Conservation (phyloP, 92 coral and sea anemone species). For the Virgularia gustaviana region DNA sequence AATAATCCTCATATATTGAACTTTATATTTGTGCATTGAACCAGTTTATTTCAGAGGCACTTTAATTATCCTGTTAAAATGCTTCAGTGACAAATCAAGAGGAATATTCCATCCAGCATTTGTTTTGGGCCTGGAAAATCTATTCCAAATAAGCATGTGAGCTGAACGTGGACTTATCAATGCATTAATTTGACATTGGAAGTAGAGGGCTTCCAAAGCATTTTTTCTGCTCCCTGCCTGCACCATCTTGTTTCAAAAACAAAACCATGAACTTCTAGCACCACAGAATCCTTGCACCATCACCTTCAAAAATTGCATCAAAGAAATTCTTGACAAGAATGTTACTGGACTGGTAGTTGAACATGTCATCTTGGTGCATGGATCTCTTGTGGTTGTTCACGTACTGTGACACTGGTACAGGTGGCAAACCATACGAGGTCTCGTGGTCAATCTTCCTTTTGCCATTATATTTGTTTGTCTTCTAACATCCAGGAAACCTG, state of each 20-base stretch:
- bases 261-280: conserved; percentile 9
- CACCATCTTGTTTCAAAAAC: background rate
- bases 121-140: conserved; percentile 11
- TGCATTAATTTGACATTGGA: background rate
- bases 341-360: conserved; percentile 6
- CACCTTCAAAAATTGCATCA: conserved; percentile 5
- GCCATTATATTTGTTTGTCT: conserved; percentile 12
- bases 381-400: background rate
- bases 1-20: too few species aligned
- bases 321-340: background rate
- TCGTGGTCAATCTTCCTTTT: conserved; percentile 7
- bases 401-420: background rate
- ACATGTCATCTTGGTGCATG: conserved; percentile 3
- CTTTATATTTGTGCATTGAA: too few species aligned
- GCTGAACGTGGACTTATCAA: conserved; percentile 18
- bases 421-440: conserved; percentile 17
- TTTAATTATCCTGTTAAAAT: conserved; percentile 17
- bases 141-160: conserved; percentile 12
- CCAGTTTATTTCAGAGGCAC: too few species aligned
- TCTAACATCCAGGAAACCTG: background rate
- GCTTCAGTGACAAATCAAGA: conserved; percentile 23
- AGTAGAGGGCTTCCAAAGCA: background rate
- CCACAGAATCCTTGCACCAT: background rate
- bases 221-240: background rate
- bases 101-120: conserved; percentile 31